Conservation (phyloP, 2,113 vertebrate genomes). For the Eulemur macaco region DNA sequence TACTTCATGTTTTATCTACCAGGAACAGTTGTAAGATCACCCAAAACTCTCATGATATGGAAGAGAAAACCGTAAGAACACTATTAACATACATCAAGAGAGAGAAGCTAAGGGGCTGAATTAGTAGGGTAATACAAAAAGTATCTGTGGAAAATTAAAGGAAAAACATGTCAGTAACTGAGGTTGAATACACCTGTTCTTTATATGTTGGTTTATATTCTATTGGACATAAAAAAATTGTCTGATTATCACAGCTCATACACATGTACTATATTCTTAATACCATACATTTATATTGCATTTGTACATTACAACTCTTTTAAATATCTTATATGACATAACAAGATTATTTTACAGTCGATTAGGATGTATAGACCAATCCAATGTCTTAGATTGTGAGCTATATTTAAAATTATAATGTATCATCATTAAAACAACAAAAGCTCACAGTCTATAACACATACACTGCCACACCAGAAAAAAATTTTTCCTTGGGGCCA, state of each 20-base stretch:
- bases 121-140: not conserved
- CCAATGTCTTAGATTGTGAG: not conserved
- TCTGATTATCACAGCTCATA: not conserved
- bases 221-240: not conserved
- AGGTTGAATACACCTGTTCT: not conserved
- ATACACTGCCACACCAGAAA: too few relatives aligned
- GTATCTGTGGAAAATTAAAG: not conserved
- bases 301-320: slow-evolving; percentile 8
- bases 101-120: not conserved
- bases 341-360: not conserved
- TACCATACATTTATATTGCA: not conserved
- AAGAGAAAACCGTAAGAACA: slow-evolving; percentile 22
- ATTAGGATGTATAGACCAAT: not conserved
- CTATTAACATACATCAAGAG: not conserved
- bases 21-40: not conserved
- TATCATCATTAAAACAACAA: not conserved
- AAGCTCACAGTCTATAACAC: not conserved
- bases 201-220: not conserved
- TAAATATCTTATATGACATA: not conserved
- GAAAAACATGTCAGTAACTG: not conserved
- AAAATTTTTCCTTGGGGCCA: too few relatives aligned
- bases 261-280: not conserved
- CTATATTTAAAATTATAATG: slow-evolving; percentile 38
- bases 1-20: slow-evolving; percentile 4
- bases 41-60: not conserved